Percentiles rank a stretch among this genome's conserved stretches.
Conservation (phyloP, 2,113 vertebrate species). For the Pholis gunnellus region DNA sequence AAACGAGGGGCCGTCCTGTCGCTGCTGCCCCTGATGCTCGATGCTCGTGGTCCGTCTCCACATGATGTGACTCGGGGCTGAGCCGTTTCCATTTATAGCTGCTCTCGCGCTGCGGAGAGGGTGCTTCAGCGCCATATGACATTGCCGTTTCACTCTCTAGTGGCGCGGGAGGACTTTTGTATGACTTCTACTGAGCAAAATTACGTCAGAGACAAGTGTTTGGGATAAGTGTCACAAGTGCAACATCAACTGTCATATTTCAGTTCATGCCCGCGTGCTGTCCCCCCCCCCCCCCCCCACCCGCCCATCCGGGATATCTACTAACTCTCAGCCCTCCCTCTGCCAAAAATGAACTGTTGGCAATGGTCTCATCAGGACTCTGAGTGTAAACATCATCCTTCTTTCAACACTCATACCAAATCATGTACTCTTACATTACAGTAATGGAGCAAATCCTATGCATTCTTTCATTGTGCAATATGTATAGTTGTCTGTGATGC, state of each 20-base stretch:
- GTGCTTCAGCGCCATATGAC: slow-evolving; percentile 54
- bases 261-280: slow-evolving; percentile 41
- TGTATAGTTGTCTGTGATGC: slow-evolving; percentile 74
- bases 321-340: slow-evolving; percentile 31
- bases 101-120: slow-evolving; percentile 34
- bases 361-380: slow-evolving; percentile 45
- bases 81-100: slow-evolving; percentile 56
- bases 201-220: slow-evolving; percentile 46
- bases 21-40: slow-evolving; percentile 60
- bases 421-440: slow-evolving; percentile 58
- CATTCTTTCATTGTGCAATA: slow-evolving; percentile 76
- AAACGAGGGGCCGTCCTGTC: slow-evolving; percentile 25
- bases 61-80: slow-evolving; percentile 44
- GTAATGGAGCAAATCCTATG: slow-evolving; percentile 67
- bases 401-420: slow-evolving; percentile 37
- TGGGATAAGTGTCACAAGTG: slow-evolving; percentile 54
- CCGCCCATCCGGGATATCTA: slow-evolving; percentile 20
- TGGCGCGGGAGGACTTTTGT: slow-evolving; percentile 44
- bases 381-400: slow-evolving; percentile 31
- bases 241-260: slow-evolving; percentile 59
- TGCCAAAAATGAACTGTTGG: slow-evolving; percentile 50
- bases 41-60: slow-evolving; percentile 43
- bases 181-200: slow-evolving; percentile 62
- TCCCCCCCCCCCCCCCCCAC: not conserved
- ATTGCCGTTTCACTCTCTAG: slow-evolving; percentile 50